Evolutionary conservation across 2,888 invertebrate species (phyloP).

Genomic region (Lepetodrilus schrolli): DNA sequence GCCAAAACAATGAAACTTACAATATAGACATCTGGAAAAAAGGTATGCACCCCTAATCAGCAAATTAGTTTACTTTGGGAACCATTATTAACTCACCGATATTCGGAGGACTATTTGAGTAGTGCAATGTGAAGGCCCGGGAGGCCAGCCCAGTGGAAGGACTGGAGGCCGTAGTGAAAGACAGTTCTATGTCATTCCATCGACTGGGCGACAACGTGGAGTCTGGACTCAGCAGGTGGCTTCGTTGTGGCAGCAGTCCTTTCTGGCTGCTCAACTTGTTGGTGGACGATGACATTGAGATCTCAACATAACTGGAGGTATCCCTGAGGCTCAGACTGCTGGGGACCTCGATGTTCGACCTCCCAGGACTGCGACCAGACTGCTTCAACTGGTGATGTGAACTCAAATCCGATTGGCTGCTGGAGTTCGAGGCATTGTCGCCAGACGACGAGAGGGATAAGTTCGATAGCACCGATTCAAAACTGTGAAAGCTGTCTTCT

Average conservation of each 20-base stretch:
- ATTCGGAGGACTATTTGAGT: conserved; percentile 53
- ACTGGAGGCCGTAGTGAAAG: conserved; percentile 29
- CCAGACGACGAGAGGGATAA: conserved; percentile 35
- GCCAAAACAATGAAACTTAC: no score
- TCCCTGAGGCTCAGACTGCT: conserved; percentile 11
- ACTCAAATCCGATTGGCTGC: conserved; percentile 38
- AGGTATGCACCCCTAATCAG: no score
- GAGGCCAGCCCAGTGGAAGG: neutral
- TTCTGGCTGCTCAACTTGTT: neutral
- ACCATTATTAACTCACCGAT: conserved; percentile 52
- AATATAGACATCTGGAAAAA: no score
- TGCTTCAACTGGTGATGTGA: conserved; percentile 24
- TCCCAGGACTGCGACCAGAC: neutral
- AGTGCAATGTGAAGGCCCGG: conserved; percentile 33
- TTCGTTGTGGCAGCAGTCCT: conserved; percentile 21
- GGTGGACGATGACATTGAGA: conserved; percentile 19
- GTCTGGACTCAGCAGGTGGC: conserved; percentile 5
- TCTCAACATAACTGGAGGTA: conserved; percentile 32
- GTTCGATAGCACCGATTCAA: conserved; percentile 50
- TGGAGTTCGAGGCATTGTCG: conserved; percentile 37
- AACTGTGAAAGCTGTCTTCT: conserved; percentile 51
- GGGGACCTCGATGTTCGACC: conserved; percentile 1
- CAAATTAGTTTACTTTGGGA: no score
- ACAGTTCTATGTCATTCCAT: conserved; percentile 8
- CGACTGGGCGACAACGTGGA: conserved; percentile 8